Conservation (phyloP, 1,140 invertebrate species). For the Caenorhabditis briggsae region DNA sequence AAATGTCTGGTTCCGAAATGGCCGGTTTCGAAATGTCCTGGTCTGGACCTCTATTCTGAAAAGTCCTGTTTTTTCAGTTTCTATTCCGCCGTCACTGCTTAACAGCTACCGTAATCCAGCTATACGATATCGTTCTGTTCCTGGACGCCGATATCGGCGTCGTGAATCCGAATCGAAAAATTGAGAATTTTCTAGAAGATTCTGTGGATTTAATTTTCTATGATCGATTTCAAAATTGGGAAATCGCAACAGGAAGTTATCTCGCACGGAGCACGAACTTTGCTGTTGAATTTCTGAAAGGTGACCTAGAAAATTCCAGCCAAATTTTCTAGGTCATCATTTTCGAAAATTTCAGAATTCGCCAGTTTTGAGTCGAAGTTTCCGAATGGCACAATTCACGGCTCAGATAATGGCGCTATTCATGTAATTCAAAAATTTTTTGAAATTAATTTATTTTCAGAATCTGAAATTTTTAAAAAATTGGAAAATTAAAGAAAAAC, state of each 20-base stretch:
- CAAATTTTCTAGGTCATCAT: background rate
- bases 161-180: conserved; percentile 64
- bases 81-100: conserved; percentile 64
- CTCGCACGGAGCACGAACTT: conserved; percentile 54
- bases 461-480: too few species aligned
- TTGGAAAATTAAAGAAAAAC: too few species aligned
- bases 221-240: conserved; percentile 64
- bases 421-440: too few species aligned
- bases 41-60: too few species aligned
- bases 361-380: conserved; percentile 57
- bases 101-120: conserved; percentile 5
- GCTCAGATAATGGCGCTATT: conserved; percentile 63
- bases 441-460: too few species aligned
- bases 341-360: conserved; percentile 43
- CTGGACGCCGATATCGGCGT: conserved; percentile 66
- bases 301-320: background rate
- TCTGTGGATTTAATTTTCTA: conserved; percentile 57
- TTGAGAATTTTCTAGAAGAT: conserved; percentile 60
- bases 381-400: conserved; percentile 52
- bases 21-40: too few species aligned
- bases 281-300: conserved; percentile 51
- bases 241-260: conserved; percentile 62
- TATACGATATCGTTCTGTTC: conserved; percentile 56
- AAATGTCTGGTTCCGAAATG: too few species aligned
- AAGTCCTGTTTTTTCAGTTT: background rate